Evolutionary conservation across 2,888 invertebrate genomes (phyloP).

Genomic region (Lingula anatina): DNA sequence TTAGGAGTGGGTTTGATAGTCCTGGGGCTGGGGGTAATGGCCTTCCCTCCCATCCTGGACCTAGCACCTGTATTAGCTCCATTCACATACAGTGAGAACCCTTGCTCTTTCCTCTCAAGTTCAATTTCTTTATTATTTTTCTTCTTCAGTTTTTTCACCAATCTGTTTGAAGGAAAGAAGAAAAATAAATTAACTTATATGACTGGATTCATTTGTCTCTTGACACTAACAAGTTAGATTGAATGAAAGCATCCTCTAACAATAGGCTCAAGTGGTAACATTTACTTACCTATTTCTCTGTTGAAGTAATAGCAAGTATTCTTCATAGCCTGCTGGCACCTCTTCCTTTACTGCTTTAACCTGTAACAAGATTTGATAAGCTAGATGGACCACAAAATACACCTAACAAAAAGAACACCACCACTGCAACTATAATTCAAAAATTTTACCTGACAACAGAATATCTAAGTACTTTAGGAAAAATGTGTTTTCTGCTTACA

Average conservation of each 20-base stretch:
- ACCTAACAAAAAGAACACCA: too few species aligned
- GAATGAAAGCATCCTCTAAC: background rate
- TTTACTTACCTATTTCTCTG: conserved; percentile 36
- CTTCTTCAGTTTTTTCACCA: conserved; percentile 33
- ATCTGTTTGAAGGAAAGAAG: conserved; percentile 17
- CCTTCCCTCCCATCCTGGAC: conserved; percentile 31
- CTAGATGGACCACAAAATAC: too few species aligned
- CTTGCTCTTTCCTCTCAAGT: conserved; percentile 46
- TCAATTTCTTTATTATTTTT: conserved; percentile 38
- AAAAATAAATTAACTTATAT: too few species aligned
- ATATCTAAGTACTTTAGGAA: too few species aligned
- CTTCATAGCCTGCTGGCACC: conserved; percentile 38
- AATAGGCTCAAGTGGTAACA: too few species aligned
- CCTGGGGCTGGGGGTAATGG: too few species aligned
- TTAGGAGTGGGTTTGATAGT: conserved; percentile 2
- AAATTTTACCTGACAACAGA: too few species aligned
- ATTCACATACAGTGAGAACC: conserved; percentile 50
- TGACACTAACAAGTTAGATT: background rate
- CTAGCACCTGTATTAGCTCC: conserved; percentile 34
- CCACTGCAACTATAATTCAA: too few species aligned
- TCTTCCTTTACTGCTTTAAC: conserved; percentile 33
- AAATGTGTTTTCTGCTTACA: too few species aligned
- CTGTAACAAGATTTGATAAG: conserved; percentile 14
- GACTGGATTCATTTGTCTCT: background rate
- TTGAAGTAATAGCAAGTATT: conserved; percentile 36